These are phyloP conservation scores for Panagrolaimus sp. DNA, from an alignment of 1,140 invertebrate genomes.

Conservation along the genomic window DNA sequence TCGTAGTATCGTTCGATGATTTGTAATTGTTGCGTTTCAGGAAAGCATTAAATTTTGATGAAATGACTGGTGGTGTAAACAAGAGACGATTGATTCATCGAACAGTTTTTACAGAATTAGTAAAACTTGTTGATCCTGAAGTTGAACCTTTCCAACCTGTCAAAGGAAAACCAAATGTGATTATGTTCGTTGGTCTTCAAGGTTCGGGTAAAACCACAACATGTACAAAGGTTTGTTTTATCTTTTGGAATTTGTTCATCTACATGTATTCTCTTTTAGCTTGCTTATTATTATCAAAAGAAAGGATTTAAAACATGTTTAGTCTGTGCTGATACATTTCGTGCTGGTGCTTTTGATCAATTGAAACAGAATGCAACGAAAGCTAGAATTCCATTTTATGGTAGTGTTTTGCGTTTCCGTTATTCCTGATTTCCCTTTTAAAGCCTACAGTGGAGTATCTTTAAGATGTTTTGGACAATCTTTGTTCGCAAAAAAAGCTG, in stretches of 20 bases:
- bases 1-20: neutral
- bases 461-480: no score
- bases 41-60: conserved; percentile 76
- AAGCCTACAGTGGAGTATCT: no score
- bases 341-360: conserved; percentile 99
- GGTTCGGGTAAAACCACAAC: conserved; percentile 99
- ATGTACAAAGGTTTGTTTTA: conserved; percentile 77
- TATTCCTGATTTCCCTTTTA: no score
- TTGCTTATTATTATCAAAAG: conserved; percentile 91
- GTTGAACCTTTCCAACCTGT: conserved; percentile 92
- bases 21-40: conserved; percentile 14
- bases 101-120: conserved; percentile 94
- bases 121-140: conserved; percentile 95
- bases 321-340: conserved; percentile 98
- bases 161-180: conserved; percentile 89
- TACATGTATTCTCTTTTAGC: conserved; percentile 58
- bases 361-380: conserved; percentile 99
- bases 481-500: no score
- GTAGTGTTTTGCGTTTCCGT: no score
- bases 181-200: conserved; percentile 98
- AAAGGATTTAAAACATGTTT: conserved; percentile 99
- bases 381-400: conserved; percentile 99
- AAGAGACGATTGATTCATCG: conserved; percentile 97
- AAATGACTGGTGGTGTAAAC: conserved; percentile 97
- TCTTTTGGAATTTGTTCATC: neutral